These are phyloP conservation scores for Willowsia nigromaculata DNA, from an alignment of 2,888 invertebrate genomes.

Conservation along the genomic window DNA sequence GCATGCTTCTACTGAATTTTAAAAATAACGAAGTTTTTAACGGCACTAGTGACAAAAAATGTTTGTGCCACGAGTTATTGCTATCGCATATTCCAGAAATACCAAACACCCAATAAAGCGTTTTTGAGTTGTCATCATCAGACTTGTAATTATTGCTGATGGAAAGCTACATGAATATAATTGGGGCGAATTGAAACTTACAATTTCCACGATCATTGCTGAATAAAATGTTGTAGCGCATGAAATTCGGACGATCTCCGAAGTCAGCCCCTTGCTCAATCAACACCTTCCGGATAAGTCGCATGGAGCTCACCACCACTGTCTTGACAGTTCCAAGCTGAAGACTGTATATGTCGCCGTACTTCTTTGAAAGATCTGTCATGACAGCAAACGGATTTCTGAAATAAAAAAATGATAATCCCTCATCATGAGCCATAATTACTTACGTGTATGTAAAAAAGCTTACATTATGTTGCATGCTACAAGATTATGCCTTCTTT, in stretches of 20 bases:
- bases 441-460: not conserved
- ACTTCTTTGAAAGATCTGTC: slow-evolving; percentile 75
- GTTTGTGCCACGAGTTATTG: too few species aligned
- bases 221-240: slow-evolving; percentile 90
- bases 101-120: not conserved
- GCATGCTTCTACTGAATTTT: slow-evolving; percentile 35
- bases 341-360: slow-evolving; percentile 77
- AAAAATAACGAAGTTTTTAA: slow-evolving; percentile 42
- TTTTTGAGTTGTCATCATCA: not conserved
- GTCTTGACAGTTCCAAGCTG: slow-evolving; percentile 76
- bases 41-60: not conserved
- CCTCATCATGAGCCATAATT: slow-evolving; percentile 37
- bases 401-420: slow-evolving; percentile 50
- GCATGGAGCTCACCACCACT: slow-evolving; percentile 77
- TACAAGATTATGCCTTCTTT: not conserved
- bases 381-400: slow-evolving; percentile 77
- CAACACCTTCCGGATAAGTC: slow-evolving; percentile 76
- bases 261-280: slow-evolving; percentile 86
- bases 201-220: slow-evolving; percentile 92
- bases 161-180: not conserved
- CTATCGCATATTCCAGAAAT: too few species aligned
- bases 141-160: not conserved
- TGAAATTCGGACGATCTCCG: slow-evolving; percentile 90
- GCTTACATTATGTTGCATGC: not conserved
- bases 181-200: slow-evolving; percentile 82